Base-by-base conservation (phyloP, 2,113 vertebrate species). In the Heterocephalus glaber region DNA sequence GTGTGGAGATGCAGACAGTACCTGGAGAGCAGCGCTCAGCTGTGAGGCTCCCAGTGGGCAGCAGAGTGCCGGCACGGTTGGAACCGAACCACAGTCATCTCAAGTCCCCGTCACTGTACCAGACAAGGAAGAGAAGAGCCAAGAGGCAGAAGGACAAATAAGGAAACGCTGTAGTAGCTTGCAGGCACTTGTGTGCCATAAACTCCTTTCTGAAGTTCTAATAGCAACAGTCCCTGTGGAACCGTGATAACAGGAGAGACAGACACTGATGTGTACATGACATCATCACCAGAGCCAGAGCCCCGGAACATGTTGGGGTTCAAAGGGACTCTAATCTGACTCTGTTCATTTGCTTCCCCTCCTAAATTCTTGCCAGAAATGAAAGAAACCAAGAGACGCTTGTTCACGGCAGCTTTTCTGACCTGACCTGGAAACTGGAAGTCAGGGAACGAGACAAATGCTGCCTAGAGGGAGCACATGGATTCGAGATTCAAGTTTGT, bases 281-380 rank as follows among this genome's bases (percentile, higher is more conserved):
- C 96, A 92, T 97, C 96, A 96, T 96, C 93, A 74, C 72, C 60
- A 4, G 86, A 89, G 68, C 58, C 77, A 87, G 81, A 85, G 81
- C 52, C 41, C 60, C 61, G 68, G 85, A 92, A 86, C 92, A 44
- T 63, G 81, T n/a, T 92, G 84, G 60, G 91, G 76, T 97, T 98
- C 96, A 97, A 96, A 98, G 95, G 65, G 81, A 97, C 86, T 95
- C 93, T 96, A 97, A 97, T 98, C 97, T 97, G 95, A 89, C 82
- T 61, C 91, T 65, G n/a, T 80, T 96, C 24, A 8, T 41, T 95
- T 94, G 95, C 87, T 86, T 86, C 54, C 20, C 13, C 35, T 94
- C 35, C 63, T 58, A 81, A 96, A 38, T 85, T 84, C 86, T 95
- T 95, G 91, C 96, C 97, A 96, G 81, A 94, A 92, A 80, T 88